Percentiles rank a stretch among this genome's conserved stretches.
Conservation (phyloP, 2,113 vertebrate genomes). For the Neodon shergylaensis region DNA sequence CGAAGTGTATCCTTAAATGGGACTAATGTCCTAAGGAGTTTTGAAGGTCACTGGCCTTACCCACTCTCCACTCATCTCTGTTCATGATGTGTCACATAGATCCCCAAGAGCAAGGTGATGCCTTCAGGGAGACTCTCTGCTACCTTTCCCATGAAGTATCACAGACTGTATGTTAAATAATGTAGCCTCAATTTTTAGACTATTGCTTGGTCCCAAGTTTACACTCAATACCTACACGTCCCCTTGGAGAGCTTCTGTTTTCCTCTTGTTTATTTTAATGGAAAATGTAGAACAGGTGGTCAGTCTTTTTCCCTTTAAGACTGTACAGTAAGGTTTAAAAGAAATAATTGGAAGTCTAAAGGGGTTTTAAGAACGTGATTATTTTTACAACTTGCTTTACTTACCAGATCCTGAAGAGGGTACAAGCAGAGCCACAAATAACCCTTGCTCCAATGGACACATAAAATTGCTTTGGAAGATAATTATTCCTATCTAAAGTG, state of each 20-base stretch:
- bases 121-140: background rate
- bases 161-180: background rate
- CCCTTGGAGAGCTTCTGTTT: conserved; percentile 45
- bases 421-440: background rate
- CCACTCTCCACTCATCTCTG: background rate
- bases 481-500: background rate
- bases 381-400: conserved; percentile 28
- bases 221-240: background rate
- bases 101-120: background rate
- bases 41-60: background rate
- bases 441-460: background rate
- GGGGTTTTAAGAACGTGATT: background rate
- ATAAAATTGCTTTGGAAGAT: background rate
- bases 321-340: background rate
- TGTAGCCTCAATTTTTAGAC: background rate
- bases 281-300: conserved; percentile 35
- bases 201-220: background rate
- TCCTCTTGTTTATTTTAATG: conserved; percentile 36
- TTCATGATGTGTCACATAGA: background rate
- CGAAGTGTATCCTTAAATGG: background rate
- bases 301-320: background rate
- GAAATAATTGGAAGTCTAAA: conserved; percentile 49
- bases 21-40: background rate
- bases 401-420: conserved; percentile 6
- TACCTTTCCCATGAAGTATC: background rate